Evolutionary conservation across 2,797 vertebrate species (phyloP).

Genomic region (Poecilia wingei): DNA sequence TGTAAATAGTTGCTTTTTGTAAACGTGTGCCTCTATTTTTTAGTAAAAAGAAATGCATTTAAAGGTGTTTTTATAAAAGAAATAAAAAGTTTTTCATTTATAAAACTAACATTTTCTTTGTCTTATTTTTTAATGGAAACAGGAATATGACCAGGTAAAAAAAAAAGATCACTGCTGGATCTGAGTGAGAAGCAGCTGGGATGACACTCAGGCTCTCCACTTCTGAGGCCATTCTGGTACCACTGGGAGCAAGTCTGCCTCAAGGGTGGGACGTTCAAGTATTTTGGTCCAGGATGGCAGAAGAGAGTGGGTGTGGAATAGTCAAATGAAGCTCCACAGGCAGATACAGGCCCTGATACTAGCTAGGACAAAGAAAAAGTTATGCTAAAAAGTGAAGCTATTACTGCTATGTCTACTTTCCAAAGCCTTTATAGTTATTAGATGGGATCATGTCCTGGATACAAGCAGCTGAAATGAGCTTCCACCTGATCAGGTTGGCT

Average conservation of each 20-base stretch:
- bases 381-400: not conserved
- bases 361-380: not conserved
- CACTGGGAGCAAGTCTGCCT: not conserved
- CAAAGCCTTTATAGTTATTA: not conserved
- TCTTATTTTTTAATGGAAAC: not conserved
- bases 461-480: not conserved
- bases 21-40: not conserved
- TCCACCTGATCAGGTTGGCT: not conserved
- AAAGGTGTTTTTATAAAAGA: not conserved
- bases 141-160: not conserved
- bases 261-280: not conserved
- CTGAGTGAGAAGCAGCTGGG: not conserved
- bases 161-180: not conserved
- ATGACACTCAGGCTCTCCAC: not conserved
- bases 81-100: not conserved
- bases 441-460: not conserved
- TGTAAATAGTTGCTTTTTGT: not conserved
- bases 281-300: not conserved
- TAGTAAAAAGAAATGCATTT: not conserved
- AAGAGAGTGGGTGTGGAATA: not conserved
- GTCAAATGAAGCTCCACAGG: not conserved
- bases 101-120: not conserved
- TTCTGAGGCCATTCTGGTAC: conserved; percentile 2
- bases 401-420: not conserved
- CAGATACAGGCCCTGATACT: not conserved